Evolutionary conservation across 2,888 invertebrate species (phyloP).

Genomic region (Tachina grossa): DNA sequence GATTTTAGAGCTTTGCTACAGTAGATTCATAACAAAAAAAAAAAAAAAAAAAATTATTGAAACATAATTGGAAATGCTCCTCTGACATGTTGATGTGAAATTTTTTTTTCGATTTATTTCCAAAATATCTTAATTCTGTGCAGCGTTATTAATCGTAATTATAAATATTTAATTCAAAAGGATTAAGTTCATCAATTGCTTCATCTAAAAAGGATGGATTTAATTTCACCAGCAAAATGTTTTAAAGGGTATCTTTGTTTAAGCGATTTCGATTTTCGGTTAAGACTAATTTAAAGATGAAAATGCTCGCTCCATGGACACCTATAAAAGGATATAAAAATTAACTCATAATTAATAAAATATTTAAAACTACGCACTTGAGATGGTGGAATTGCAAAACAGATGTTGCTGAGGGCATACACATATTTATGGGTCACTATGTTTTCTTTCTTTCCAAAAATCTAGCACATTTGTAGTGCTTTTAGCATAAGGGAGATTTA

Average conservation of each 20-base stretch:
- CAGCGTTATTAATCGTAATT: no score
- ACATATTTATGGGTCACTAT: constrained; percentile 37
- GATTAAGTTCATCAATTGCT: constrained; percentile 1
- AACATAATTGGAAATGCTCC: no score
- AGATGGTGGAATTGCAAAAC: constrained; percentile 45
- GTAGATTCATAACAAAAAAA: no score
- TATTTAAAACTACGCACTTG: constrained; percentile 21
- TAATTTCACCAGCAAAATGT: constrained; percentile 37
- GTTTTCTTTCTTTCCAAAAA: constrained; percentile 52
- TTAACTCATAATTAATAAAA: not conserved
- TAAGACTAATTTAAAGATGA: constrained; percentile 3
- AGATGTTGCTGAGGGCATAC: constrained; percentile 45
- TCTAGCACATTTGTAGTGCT: constrained; percentile 9
- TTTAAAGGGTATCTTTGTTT: constrained; percentile 22
- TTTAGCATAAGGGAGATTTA: constrained; percentile 3
- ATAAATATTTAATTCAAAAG: no score
- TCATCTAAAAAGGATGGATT: constrained; percentile 30
- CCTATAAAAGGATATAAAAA: constrained; percentile 8
- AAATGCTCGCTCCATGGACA: constrained; percentile 34
- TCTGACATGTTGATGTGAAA: no score
- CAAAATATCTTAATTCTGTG: no score
- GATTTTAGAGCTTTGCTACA: no score
- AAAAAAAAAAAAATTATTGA: no score
- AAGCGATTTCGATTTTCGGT: constrained; percentile 37
- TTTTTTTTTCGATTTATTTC: no score